These are phyloP conservation scores for Lagorchestes hirsutus DNA, from an alignment of 2,797 vertebrate species.

Conservation along the genomic window DNA sequence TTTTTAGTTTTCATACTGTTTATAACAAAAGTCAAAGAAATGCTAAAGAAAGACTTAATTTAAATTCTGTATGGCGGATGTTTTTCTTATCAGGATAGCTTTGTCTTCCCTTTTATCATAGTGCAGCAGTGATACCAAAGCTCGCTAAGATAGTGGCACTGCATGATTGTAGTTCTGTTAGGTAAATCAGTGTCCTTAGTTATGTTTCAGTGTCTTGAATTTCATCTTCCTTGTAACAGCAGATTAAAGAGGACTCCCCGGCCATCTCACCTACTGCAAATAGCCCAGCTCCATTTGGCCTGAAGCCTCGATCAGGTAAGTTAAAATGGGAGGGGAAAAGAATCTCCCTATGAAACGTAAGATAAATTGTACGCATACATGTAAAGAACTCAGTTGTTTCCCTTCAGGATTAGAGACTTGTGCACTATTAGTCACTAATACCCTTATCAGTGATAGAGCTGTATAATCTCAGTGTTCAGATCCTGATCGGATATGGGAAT, in stretches of 20 bases:
- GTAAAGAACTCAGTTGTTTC: slow-evolving; percentile 19
- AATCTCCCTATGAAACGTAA: neutral
- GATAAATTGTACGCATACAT: neutral
- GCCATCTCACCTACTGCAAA: slow-evolving; percentile 84
- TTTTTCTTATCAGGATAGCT: neutral
- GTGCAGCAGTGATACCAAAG: neutral
- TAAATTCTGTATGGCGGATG: neutral
- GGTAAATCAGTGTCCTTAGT: neutral
- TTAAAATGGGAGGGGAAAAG: slow-evolving; percentile 39
- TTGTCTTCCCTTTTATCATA: neutral
- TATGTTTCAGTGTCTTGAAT: neutral
- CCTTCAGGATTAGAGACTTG: neutral
- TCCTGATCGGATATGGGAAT: neutral
- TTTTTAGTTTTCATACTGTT: slow-evolving; percentile 12
- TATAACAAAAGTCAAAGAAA: neutral
- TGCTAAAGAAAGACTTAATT: neutral
- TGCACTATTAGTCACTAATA: neutral
- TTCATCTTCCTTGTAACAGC: slow-evolving; percentile 75
- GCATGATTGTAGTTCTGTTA: neutral
- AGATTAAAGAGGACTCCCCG: slow-evolving; percentile 88
- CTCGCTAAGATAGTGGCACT: no score
- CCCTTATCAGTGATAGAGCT: neutral
- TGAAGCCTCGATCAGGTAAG: slow-evolving; percentile 96
- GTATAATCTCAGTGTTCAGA: neutral
- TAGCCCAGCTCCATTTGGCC: slow-evolving; percentile 90